phyloP scores from a whole-genome alignment of 2,888 invertebrate species.

The Meiosimyza platycephala region DNA sequence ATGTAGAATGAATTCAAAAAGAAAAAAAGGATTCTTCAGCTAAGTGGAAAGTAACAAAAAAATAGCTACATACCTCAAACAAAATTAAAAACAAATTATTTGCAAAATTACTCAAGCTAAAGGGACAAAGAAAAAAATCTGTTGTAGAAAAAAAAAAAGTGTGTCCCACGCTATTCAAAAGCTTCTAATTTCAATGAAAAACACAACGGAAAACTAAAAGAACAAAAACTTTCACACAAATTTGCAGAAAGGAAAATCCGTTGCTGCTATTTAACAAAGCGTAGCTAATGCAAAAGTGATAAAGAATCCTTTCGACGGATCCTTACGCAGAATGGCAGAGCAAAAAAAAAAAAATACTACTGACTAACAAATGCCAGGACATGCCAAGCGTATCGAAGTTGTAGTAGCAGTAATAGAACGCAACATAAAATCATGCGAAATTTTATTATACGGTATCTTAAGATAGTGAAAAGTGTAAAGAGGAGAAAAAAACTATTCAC shows the following conservation, averaged over 20 bases:
- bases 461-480: no score
- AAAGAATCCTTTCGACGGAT: conserved; percentile 16
- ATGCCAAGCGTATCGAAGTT: no score
- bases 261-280: conserved; percentile 7
- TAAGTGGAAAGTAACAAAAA: no score
- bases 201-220: not conserved
- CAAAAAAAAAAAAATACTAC: not conserved
- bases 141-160: no score
- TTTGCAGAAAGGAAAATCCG: not conserved
- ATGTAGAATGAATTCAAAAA: no score
- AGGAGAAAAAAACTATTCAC: no score
- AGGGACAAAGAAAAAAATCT: not conserved
- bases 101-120: conserved; percentile 3
- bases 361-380: not conserved
- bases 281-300: conserved; percentile 19
- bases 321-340: not conserved
- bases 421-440: no score
- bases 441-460: no score
- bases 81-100: conserved; percentile 10
- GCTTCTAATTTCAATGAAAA: conserved; percentile 2
- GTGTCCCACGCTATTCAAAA: not conserved
- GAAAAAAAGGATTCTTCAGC: no score
- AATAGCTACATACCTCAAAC: not conserved
- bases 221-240: not conserved
- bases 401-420: no score